Evolutionary conservation across 2,797 vertebrate genomes (phyloP).

Genomic region (Limosa lapponica): DNA sequence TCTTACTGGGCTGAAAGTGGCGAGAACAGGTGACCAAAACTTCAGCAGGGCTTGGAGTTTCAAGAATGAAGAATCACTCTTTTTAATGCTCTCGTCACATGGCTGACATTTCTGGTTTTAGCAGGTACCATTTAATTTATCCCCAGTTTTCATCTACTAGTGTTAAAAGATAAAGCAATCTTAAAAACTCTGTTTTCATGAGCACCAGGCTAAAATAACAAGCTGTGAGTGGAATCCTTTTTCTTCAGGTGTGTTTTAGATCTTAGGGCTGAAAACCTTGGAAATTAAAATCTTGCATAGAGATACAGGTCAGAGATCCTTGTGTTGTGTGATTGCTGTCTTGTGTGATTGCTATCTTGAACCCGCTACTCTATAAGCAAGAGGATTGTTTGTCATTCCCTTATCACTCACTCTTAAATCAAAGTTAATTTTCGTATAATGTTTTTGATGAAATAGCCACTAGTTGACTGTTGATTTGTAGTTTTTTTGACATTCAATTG

Average conservation of each 20-base stretch:
- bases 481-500: neutral
- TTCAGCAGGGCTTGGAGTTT: neutral
- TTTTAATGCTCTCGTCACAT: neutral
- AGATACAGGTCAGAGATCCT: neutral
- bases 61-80: no score
- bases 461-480: neutral
- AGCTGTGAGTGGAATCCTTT: fast-evolving
- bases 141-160: neutral
- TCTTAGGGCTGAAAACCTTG: neutral
- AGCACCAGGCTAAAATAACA: neutral
- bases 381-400: neutral
- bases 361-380: neutral
- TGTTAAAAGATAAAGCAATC: neutral
- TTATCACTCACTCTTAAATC: neutral
- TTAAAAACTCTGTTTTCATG: neutral
- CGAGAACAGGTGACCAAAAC: neutral
- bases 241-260: neutral
- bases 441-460: neutral
- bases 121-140: neutral
- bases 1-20: neutral
- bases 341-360: neutral
- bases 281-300: neutral
- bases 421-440: neutral
- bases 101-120: neutral
- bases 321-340: neutral